Conservation (phyloP, 2,888 invertebrate species). For the Carcina quercana region DNA sequence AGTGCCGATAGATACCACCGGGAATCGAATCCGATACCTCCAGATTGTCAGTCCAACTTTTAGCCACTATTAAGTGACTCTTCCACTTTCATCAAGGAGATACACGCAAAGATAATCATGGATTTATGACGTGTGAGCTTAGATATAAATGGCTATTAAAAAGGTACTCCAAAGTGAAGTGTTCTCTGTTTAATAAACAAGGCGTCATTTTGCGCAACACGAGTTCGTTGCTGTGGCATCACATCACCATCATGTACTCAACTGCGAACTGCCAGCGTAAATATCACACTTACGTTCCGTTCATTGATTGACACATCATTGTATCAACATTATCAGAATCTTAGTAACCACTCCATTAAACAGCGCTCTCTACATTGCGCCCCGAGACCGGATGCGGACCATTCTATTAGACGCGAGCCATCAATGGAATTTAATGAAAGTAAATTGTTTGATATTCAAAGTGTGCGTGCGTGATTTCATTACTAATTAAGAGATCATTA, state of each 20-base stretch:
- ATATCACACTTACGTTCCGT: constrained; percentile 31
- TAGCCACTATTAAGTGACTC: too few relatives aligned
- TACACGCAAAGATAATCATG: too few relatives aligned
- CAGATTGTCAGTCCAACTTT: too few relatives aligned
- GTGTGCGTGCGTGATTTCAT: constrained; percentile 22
- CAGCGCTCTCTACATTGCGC: constrained; percentile 21
- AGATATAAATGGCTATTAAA: too few relatives aligned
- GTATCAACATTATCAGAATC: constrained; percentile 7
- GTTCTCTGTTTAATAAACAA: constrained; percentile 13
- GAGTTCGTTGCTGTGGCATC: constrained; percentile 13
- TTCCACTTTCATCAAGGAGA: too few relatives aligned
- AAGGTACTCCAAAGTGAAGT: constrained; percentile 13
- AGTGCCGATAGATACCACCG: too few relatives aligned
- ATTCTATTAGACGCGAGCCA: background rate
- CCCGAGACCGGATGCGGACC: constrained; percentile 15
- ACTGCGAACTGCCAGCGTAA: constrained; percentile 31
- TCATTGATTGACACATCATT: constrained; percentile 22
- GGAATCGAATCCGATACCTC: too few relatives aligned
- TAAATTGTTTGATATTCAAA: constrained; percentile 1
- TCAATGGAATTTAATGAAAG: constrained; percentile 8
- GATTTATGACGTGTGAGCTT: too few relatives aligned
- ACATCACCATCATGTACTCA: constrained; percentile 11
- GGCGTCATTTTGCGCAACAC: constrained; percentile 16
- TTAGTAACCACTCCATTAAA: constrained; percentile 6
- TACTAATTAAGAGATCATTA: constrained; percentile 39